Conservation (phyloP, 2,888 invertebrate species). For the Noctua fimbriata region DNA sequence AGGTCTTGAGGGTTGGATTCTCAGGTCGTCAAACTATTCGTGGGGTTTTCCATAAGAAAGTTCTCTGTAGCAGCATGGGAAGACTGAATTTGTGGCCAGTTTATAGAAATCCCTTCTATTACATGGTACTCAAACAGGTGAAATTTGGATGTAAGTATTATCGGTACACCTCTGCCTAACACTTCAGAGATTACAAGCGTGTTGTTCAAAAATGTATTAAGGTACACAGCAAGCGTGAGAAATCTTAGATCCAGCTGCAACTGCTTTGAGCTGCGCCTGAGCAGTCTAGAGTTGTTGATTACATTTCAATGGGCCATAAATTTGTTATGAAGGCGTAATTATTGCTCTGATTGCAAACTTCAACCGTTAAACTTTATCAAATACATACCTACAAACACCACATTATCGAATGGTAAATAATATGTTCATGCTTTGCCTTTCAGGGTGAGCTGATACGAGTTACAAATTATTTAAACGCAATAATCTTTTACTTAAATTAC, state of each 20-base stretch:
- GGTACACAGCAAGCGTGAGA: conserved; percentile 28
- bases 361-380: conserved; percentile 62
- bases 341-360: conserved; percentile 63
- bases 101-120: neutral
- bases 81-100: neutral
- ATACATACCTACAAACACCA: conserved; percentile 62
- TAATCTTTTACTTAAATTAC: neutral
- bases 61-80: neutral
- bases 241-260: conserved; percentile 33
- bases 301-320: conserved; percentile 67
- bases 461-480: neutral
- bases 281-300: conserved; percentile 56
- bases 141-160: neutral
- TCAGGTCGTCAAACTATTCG: neutral
- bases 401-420: conserved; percentile 60
- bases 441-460: conserved; percentile 2
- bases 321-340: conserved; percentile 64
- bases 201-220: conserved; percentile 3
- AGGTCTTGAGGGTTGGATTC: neutral
- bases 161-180: neutral
- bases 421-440: conserved; percentile 44
- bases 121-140: neutral
- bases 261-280: conserved; percentile 25
- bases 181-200: neutral
- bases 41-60: neutral